phyloP scores from a whole-genome alignment of 1,140 invertebrate genomes.

The Zaprionus kolodkinae region DNA sequence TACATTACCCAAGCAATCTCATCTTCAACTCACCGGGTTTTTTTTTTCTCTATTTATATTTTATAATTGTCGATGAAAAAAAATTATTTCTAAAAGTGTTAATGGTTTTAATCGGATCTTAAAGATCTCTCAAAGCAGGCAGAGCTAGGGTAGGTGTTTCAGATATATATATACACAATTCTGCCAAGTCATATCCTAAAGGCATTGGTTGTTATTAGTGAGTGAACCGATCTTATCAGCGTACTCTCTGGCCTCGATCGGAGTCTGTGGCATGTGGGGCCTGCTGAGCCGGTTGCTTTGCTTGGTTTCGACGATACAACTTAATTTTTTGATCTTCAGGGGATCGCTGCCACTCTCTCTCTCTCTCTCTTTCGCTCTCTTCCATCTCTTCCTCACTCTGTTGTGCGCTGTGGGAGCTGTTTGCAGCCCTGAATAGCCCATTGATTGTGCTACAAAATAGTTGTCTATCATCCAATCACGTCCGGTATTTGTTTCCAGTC shows the following conservation, averaged over 20 bases:
- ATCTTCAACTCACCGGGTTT: slow-evolving; percentile 35
- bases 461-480: slow-evolving; percentile 80
- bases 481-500: slow-evolving; percentile 71
- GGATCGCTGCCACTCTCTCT: background rate
- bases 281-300: slow-evolving; percentile 12
- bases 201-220: slow-evolving; percentile 79
- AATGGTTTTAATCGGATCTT: slow-evolving; percentile 82
- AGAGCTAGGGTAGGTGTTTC: background rate
- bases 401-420: slow-evolving; percentile 44
- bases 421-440: slow-evolving; percentile 66
- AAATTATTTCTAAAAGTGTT: slow-evolving; percentile 66
- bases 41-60: slow-evolving; percentile 68
- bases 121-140: slow-evolving; percentile 47
- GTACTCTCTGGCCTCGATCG: slow-evolving; percentile 15
- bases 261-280: background rate
- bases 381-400: background rate
- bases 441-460: slow-evolving; percentile 71
- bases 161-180: slow-evolving; percentile 54
- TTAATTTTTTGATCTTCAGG: slow-evolving; percentile 57
- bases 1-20: slow-evolving; percentile 50
- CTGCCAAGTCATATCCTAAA: slow-evolving; percentile 83
- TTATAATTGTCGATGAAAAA: slow-evolving; percentile 72
- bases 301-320: slow-evolving; percentile 45
- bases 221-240: slow-evolving; percentile 73
- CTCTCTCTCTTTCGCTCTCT: slow-evolving; percentile 1